Percentiles rank a stretch among this genome's conserved stretches.
Conservation (phyloP, 2,113 vertebrate species). For the Brachyhypopomus gauderio region DNA sequence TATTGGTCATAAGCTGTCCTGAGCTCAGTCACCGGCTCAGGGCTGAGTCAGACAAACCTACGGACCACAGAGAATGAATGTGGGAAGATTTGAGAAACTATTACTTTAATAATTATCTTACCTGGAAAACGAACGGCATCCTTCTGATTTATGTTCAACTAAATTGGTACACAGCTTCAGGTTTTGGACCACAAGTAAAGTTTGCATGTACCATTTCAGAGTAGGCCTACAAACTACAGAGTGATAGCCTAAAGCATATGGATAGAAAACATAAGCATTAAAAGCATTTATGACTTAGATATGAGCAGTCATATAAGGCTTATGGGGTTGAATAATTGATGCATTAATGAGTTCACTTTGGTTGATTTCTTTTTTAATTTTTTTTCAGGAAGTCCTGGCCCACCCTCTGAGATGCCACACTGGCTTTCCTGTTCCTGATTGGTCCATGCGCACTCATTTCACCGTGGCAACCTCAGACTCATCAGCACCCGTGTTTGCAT, state of each 20-base stretch:
- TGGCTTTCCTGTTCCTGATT: too few species aligned
- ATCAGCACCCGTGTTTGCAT: too few species aligned
- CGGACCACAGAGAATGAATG: constrained; percentile 1
- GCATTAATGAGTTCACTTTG: not conserved
- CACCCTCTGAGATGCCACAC: too few species aligned
- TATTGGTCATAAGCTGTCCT: not conserved
- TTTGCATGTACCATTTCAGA: not conserved
- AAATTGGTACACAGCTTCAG: not conserved
- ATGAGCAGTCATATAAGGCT: too few species aligned
- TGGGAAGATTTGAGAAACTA: constrained; percentile 14
- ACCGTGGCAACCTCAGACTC: too few species aligned
- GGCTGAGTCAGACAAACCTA: not conserved
- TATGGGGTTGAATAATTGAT: not conserved
- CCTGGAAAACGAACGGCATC: constrained; percentile 33
- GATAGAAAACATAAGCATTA: not conserved
- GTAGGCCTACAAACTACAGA: not conserved
- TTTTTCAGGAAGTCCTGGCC: too few species aligned
- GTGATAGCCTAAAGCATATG: not conserved
- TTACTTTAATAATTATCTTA: constrained; percentile 35
- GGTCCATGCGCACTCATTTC: too few species aligned
- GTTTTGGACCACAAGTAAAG: not conserved
- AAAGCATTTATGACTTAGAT: not conserved
- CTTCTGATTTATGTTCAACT: constrained; percentile 37
- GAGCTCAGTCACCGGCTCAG: not conserved
- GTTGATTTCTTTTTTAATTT: not conserved